Evolutionary conservation across 2,888 invertebrate genomes (phyloP).

Genomic region (Heteromurus nitidus): DNA sequence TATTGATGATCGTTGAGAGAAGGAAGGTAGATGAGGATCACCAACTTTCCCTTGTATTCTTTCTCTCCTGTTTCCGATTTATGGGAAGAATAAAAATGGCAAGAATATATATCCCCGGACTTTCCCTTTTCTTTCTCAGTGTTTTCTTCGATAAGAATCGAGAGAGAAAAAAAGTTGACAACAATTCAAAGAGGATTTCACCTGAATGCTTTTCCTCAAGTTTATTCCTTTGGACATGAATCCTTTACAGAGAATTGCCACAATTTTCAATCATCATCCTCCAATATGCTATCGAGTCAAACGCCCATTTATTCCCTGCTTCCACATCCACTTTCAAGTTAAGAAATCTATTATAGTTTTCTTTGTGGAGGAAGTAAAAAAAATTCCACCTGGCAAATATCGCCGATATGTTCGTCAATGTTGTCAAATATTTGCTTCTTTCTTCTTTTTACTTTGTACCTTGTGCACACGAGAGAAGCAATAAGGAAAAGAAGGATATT

Average conservation of each 20-base stretch:
- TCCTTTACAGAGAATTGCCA: conserved; percentile 7
- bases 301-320: too few relatives aligned
- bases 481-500: background rate
- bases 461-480: background rate
- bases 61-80: conserved; percentile 37
- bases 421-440: conserved; percentile 61
- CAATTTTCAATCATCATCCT: conserved; percentile 37
- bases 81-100: conserved; percentile 5
- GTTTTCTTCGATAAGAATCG: background rate
- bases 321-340: too few relatives aligned
- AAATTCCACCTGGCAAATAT: too few relatives aligned
- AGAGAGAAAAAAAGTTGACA: conserved; percentile 54
- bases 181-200: conserved; percentile 53
- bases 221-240: conserved; percentile 19
- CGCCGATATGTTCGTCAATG: conserved; percentile 17
- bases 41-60: conserved; percentile 32
- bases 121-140: conserved; percentile 2
- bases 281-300: conserved; percentile 1
- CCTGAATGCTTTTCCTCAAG: conserved; percentile 30
- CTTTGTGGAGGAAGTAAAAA: too few relatives aligned
- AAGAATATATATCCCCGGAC: background rate
- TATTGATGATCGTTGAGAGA: too few relatives aligned
- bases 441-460: conserved; percentile 15
- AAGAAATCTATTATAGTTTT: too few relatives aligned
- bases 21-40: conserved; percentile 27